Percentiles rank a stretch among this genome's conserved stretches.
These are phyloP conservation scores for Chaetops frenatus DNA, from an alignment of 2,113 vertebrate genomes.

Conservation along the genomic window DNA sequence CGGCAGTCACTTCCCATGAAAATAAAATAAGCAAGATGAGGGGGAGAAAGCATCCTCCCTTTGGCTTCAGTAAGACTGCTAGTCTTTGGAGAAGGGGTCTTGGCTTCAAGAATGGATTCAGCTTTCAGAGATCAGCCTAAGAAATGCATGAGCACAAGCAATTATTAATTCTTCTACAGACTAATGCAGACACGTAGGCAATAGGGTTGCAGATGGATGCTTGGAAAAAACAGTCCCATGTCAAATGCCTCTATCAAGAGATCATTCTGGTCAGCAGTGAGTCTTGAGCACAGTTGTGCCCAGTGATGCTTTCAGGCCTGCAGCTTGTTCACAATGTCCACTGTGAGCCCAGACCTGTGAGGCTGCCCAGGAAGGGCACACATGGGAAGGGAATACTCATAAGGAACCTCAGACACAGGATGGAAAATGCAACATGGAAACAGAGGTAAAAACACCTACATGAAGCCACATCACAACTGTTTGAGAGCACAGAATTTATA, in stretches of 20 bases:
- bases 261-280: neutral
- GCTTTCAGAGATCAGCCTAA: neutral
- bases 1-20: neutral
- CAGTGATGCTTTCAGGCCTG: neutral
- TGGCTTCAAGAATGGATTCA: constrained; percentile 5
- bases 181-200: constrained; percentile 24
- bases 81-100: neutral
- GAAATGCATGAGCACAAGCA: constrained; percentile 24
- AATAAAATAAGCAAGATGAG: neutral
- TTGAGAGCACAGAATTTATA: neutral
- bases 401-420: neutral
- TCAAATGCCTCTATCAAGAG: neutral
- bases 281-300: neutral
- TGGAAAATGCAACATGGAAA: neutral
- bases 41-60: neutral
- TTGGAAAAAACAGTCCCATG: neutral
- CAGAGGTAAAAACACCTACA: neutral
- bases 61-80: neutral
- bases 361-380: neutral
- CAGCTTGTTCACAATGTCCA: no score
- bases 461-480: neutral
- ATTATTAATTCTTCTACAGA: constrained; percentile 22
- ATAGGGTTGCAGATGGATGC: neutral
- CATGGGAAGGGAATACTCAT: neutral
- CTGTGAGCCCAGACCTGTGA: no score